A percentile compares a stretch with the other conserved stretches of the same genome.
Conservation (phyloP, 2,888 invertebrate genomes). For the Eupithecia exiguata region DNA sequence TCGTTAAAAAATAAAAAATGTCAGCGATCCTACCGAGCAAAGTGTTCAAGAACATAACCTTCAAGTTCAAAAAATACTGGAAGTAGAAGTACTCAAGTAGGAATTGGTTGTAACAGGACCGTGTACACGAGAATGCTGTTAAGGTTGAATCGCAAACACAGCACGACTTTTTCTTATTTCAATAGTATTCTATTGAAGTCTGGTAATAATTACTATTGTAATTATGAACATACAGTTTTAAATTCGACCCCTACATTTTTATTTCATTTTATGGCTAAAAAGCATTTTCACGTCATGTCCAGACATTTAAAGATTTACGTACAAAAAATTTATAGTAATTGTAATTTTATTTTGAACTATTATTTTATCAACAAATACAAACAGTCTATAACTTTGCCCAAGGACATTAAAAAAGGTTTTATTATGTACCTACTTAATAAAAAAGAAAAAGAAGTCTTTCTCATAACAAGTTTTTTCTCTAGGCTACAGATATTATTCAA, state of each 20-base stretch:
- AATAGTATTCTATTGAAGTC: no score
- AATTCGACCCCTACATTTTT: neutral
- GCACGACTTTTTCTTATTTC: neutral
- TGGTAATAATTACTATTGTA: no score
- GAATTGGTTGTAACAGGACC: neutral
- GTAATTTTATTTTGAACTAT: no score
- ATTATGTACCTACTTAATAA: neutral
- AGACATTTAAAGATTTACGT: no score
- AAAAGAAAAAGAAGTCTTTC: neutral
- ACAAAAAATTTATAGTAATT: no score
- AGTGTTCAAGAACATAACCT: constrained; percentile 6
- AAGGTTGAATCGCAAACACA: neutral
- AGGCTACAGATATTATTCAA: neutral
- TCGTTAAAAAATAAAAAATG: neutral
- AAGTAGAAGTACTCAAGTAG: neutral
- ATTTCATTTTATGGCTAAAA: no score
- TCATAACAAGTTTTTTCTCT: neutral
- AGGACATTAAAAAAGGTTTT: neutral
- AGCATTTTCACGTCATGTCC: no score
- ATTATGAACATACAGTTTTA: no score
- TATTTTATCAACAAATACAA: neutral
- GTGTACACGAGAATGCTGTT: constrained; percentile 12
- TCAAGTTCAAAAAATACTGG: neutral
- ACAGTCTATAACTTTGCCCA: neutral
- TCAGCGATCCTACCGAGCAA: neutral